phyloP scores from a whole-genome alignment of 2,888 invertebrate genomes.

The Andrena bicolor region DNA sequence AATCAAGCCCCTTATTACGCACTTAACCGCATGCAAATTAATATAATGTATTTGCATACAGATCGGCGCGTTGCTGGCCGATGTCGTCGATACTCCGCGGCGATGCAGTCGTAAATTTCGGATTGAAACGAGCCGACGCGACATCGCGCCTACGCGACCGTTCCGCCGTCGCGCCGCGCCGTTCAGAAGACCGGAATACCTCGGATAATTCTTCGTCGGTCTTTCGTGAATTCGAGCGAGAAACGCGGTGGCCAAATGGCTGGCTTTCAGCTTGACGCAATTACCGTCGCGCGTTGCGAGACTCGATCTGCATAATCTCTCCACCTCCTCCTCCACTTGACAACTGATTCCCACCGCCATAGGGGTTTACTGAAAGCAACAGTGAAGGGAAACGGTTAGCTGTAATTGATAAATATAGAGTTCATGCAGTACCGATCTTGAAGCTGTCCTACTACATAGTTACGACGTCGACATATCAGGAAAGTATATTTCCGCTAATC shows the following conservation, averaged over 20 bases:
- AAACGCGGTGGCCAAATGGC: constrained; percentile 6
- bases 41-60: constrained; percentile 74
- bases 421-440: not conserved
- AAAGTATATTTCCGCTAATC: no score
- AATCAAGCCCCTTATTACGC: constrained; percentile 64
- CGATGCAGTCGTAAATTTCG: constrained; percentile 33
- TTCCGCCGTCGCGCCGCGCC: constrained; percentile 1
- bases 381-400: no score
- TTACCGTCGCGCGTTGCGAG: constrained; percentile 28
- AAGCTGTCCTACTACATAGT: not conserved
- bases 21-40: constrained; percentile 72
- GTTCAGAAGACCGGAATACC: constrained; percentile 1
- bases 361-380: not conserved
- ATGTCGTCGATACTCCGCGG: constrained; percentile 1
- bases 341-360: constrained; percentile 5
- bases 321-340: not conserved
- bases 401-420: not conserved
- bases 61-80: constrained; percentile 54
- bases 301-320: constrained; percentile 42
- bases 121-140: constrained; percentile 19
- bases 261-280: constrained; percentile 41
- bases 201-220: not conserved
- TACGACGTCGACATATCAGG: no score
- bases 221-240: constrained; percentile 23
- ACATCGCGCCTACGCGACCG: constrained; percentile 13